Base-by-base conservation (phyloP, 2,797 vertebrate species). In the Argentina silus region DNA sequence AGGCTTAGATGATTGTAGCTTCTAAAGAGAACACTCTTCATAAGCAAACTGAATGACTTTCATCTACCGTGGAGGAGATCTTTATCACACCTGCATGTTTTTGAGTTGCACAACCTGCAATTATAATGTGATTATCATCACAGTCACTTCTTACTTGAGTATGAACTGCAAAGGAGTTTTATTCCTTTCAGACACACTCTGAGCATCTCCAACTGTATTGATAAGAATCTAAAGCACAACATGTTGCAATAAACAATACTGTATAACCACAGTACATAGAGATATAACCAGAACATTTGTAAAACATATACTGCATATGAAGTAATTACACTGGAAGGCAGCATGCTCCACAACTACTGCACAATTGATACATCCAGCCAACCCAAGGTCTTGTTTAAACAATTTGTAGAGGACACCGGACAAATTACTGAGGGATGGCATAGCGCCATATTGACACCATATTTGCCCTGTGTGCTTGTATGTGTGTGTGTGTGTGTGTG, bases 41-140 rank as follows among this genome's bases (percentile, higher is more conserved):
- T 67, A 19, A 10, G 47, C 4, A 17, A 74, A 19, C 66, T 47
- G 72, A 74, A 43, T 14, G 17, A 67, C 0, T 19, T 71, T 70
- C 3, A 14, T 64, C 48, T 82, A 12, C 68, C 53, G 72, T 21
- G 77, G 73, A 85, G n/a, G 1, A 59, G 59, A n/a, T 47, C 12
- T 6, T 5, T 23, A 47, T 47, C 66, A 73, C 63, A 75, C 74
- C 73, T 42, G 3, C 75, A 66, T 69, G 79, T 75, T 59, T 21
- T 55, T 7, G 27, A n/a, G 21, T 67, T 85, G 56, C 78, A 80
- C 77, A 79, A 75, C 75, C 71, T 72, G 60, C 80, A 19, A 73
- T 82, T 83, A 78, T 55, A 23, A 14, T 14, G 6, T 50, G 42
- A 60, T 70, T 36, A 36, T 36, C 27, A 36, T 36, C 27, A 36